Evolutionary conservation across 2,888 invertebrate genomes (phyloP).

Genomic region (Orgyia antiqua): DNA sequence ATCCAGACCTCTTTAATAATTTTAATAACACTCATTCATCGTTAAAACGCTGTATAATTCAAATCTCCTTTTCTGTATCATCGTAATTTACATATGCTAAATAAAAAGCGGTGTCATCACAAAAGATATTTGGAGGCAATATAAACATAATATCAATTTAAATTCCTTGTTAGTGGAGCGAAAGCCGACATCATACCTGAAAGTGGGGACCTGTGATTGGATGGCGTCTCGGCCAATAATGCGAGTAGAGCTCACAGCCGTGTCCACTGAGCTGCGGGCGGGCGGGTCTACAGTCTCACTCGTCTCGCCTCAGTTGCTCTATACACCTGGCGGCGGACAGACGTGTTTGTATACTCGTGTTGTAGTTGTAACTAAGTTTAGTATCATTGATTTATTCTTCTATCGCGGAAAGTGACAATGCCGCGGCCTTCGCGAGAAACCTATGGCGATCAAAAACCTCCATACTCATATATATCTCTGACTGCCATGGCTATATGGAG

Average conservation of each 20-base stretch:
- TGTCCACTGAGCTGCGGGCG: constrained; percentile 32
- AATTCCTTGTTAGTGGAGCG: constrained; percentile 78
- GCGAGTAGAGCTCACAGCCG: constrained; percentile 28
- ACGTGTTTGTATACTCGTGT: constrained; percentile 53
- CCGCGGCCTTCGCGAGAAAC: constrained; percentile 97
- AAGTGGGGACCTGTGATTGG: constrained; percentile 50
- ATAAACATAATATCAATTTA: constrained; percentile 79
- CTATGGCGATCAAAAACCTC: constrained; percentile 99
- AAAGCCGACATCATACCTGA: constrained; percentile 78
- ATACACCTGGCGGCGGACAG: constrained; percentile 61
- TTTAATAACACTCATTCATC: constrained; percentile 66
- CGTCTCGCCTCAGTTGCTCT: constrained; percentile 70
- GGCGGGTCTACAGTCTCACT: constrained; percentile 36
- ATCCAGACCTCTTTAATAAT: no score
- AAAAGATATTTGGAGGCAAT: constrained; percentile 78
- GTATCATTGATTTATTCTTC: constrained; percentile 22
- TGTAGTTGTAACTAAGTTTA: constrained; percentile 32
- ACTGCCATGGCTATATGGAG: constrained; percentile 99
- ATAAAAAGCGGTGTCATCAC: constrained; percentile 79
- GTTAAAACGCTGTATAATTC: constrained; percentile 69
- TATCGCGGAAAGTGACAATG: constrained; percentile 79
- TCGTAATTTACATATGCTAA: constrained; percentile 76
- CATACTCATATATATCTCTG: constrained; percentile 98
- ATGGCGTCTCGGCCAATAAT: constrained; percentile 42
- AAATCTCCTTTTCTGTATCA: constrained; percentile 73